Conservation (phyloP, 2,797 vertebrate species). For the Rousettus madagascariensis region DNA sequence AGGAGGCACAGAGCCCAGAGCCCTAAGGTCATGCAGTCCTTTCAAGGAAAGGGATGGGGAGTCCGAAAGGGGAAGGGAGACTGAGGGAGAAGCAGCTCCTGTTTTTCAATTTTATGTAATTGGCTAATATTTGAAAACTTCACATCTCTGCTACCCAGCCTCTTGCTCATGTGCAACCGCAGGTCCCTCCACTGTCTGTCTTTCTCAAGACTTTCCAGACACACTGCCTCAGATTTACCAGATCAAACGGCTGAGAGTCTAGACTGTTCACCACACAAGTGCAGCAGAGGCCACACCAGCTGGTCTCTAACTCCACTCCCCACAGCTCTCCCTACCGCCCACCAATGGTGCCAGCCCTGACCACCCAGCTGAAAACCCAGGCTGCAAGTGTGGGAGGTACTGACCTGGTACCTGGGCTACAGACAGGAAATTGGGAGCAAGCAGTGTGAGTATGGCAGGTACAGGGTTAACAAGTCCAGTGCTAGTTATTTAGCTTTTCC, state of each 20-base stretch:
- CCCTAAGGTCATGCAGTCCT: not conserved
- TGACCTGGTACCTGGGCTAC: not conserved
- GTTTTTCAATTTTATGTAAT: not conserved
- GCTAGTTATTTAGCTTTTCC: not conserved
- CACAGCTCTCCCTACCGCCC: not conserved
- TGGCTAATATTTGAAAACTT: not conserved
- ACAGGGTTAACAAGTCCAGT: not conserved
- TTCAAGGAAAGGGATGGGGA: not conserved
- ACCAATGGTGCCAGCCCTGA: accelerated
- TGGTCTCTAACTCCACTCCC: not conserved
- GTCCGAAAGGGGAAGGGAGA: no score
- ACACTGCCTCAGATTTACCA: not conserved
- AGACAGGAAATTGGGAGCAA: not conserved
- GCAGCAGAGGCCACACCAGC: no score
- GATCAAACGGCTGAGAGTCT: not conserved
- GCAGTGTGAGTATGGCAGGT: not conserved
- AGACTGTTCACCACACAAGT: not conserved
- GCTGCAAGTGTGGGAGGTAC: no score
- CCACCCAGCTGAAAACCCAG: not conserved
- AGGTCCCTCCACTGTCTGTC: not conserved
- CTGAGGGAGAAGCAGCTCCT: not conserved
- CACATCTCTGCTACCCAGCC: not conserved
- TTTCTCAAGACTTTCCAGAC: not conserved
- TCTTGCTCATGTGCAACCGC: not conserved
- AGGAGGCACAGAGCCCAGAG: not conserved